These are phyloP conservation scores for Anneissia japonica DNA, from an alignment of 35 echinoderm and acorn worm species.

Conservation along the genomic window DNA sequence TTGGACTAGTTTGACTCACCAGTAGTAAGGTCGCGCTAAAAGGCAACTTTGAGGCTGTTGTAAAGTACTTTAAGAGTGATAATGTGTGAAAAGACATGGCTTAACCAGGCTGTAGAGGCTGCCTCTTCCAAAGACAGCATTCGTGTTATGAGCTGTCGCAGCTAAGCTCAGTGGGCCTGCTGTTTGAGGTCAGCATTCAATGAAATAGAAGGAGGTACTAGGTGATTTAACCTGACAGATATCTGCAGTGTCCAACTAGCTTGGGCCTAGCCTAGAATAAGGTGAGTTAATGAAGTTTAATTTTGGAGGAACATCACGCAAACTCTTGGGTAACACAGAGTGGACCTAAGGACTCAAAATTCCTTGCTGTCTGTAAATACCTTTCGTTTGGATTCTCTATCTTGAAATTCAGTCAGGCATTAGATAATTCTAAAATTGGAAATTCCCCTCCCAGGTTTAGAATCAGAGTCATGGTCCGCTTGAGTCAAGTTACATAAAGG, in stretches of 20 bases:
- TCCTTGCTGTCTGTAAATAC: background rate
- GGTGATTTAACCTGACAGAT: background rate
- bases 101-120: background rate
- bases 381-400: background rate
- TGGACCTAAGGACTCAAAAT: background rate
- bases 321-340: background rate
- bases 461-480: background rate
- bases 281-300: background rate
- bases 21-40: too few relatives aligned
- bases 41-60: too few relatives aligned
- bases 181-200: background rate
- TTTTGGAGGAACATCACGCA: background rate
- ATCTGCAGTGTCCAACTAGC: background rate
- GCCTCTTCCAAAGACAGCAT: background rate
- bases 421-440: background rate
- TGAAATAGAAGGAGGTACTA: background rate
- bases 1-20: too few relatives aligned
- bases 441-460: background rate
- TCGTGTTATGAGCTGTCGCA: background rate
- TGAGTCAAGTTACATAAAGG: background rate
- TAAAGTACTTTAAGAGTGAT: background rate
- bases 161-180: background rate
- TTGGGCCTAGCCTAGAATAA: background rate
- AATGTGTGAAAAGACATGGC: background rate
- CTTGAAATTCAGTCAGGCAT: background rate